Base-by-base conservation (phyloP, 2,113 vertebrate genomes). In the Lophotis ruficrista region DNA sequence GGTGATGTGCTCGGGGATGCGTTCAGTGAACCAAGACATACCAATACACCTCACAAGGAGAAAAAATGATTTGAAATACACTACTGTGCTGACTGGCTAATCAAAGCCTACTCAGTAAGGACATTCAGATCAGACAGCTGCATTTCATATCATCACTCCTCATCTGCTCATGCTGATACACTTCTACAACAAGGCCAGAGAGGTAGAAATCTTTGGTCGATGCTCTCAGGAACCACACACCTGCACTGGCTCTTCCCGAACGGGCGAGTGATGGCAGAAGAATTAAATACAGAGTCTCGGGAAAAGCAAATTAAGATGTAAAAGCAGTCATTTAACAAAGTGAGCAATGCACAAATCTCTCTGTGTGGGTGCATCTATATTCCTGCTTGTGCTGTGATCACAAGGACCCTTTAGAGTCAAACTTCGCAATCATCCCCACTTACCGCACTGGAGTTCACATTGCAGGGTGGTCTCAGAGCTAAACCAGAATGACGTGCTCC, bases 11-110 rank as follows among this genome's bases (percentile, higher is more conserved):
- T 78, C 2, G 0, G 47, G 79, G 56, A 83, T 92, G 73, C 33
- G 53, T 60, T 94, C 83, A 76, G 86, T 87, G 86, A 96, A 87
- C 86, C 89, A 79, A 81, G n/a, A 31, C 77, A 92, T 47, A 76
- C 38, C 60, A 89, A 89, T 43, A 64, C 61, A 82, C 50, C 90
- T 76, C 60, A 71, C 61, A 92, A 84, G 83, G 80, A 93, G 69
- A 77, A 77, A 88, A 93, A 60, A 75, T 20, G 0, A 82, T 76
- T 96, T 89, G 76, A 94, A 92, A 93, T 83, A 83, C n/a, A 65
- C 45, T 71, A 8, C 57, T 79, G 6, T 69, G 53, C 72, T 79
- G 72, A 70, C 58, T 30, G 31, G 47, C 68, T 90, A 92, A 88
- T 92, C 85, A 78, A 93, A 90, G 33, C 35, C 69, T 90, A 21